These are phyloP conservation scores for Fragum whitleyi DNA, from an alignment of 2,888 invertebrate species.

Conservation along the genomic window DNA sequence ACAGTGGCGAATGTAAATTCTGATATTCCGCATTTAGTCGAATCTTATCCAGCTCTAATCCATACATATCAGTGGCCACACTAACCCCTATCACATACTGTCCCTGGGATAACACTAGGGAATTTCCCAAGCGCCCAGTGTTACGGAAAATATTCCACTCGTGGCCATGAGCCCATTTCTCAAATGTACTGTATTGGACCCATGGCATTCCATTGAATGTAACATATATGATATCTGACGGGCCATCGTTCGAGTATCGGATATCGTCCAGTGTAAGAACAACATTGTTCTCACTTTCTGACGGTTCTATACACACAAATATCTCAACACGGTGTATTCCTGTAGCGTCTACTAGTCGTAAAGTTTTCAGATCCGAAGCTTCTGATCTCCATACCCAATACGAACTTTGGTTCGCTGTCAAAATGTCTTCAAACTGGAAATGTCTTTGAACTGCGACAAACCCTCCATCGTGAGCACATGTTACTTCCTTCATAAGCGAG, in stretches of 20 bases:
- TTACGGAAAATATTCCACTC: conserved; percentile 62
- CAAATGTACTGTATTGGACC: conserved; percentile 32
- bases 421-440: conserved; percentile 44
- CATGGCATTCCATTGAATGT: conserved; percentile 37
- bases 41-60: conserved; percentile 57
- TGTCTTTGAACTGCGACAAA: conserved; percentile 57
- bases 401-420: conserved; percentile 23
- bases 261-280: conserved; percentile 45
- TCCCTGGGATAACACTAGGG: conserved; percentile 35
- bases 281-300: conserved; percentile 20
- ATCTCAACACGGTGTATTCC: conserved; percentile 40
- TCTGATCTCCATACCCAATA: conserved; percentile 58
- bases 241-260: conserved; percentile 58
- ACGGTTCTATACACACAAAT: conserved; percentile 45
- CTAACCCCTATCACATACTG: conserved; percentile 39
- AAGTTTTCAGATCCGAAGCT: conserved; percentile 44
- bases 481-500: not conserved
- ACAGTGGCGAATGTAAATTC: conserved; percentile 31
- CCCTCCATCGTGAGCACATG: not conserved
- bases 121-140: conserved; percentile 40
- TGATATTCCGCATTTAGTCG: conserved; percentile 56
- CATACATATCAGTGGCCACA: conserved; percentile 56
- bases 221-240: conserved; percentile 43
- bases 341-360: conserved; percentile 41
- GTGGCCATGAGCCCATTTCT: conserved; percentile 57